Evolutionary conservation across 2,797 vertebrate species (phyloP).

Genomic region (Sebastes dallii): DNA sequence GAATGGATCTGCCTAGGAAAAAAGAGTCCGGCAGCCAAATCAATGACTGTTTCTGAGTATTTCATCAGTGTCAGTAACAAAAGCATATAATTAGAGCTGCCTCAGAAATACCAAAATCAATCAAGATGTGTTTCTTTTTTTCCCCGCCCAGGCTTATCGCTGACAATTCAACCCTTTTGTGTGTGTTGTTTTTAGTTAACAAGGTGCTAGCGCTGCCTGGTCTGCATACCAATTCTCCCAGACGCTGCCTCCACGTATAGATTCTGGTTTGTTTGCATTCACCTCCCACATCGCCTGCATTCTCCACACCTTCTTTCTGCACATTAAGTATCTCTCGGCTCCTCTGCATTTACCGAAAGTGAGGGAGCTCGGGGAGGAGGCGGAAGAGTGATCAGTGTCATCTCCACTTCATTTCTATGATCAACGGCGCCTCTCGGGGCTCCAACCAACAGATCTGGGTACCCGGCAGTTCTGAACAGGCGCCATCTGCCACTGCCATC

Average conservation of each 20-base stretch:
- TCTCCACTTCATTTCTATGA: constrained; percentile 71
- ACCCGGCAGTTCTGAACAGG: constrained; percentile 57
- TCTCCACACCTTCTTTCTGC: constrained; percentile 5
- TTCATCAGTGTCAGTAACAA: constrained; percentile 71
- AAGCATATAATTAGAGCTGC: constrained; percentile 67
- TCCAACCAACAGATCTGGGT: constrained; percentile 58
- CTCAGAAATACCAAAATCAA: constrained; percentile 70
- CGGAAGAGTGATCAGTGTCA: constrained; percentile 66
- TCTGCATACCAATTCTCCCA: constrained; percentile 27
- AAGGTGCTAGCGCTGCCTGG: background rate
- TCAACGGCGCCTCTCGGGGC: constrained; percentile 61
- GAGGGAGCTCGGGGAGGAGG: constrained; percentile 23
- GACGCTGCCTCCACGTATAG: background rate
- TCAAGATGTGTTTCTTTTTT: constrained; percentile 19
- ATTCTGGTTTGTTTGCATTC: constrained; percentile 30
- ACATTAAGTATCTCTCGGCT: constrained; percentile 22
- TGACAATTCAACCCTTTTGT: constrained; percentile 40
- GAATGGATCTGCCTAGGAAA: constrained; percentile 57
- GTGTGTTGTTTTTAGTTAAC: constrained; percentile 48
- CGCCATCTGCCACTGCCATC: constrained; percentile 69
- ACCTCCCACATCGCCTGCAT: background rate
- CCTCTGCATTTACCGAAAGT: constrained; percentile 21
- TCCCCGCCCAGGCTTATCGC: constrained; percentile 14
- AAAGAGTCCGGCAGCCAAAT: constrained; percentile 52
- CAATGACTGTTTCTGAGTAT: constrained; percentile 69